Base-by-base conservation (phyloP, 1,140 invertebrate species). In the Temnothorax longispinosus region DNA sequence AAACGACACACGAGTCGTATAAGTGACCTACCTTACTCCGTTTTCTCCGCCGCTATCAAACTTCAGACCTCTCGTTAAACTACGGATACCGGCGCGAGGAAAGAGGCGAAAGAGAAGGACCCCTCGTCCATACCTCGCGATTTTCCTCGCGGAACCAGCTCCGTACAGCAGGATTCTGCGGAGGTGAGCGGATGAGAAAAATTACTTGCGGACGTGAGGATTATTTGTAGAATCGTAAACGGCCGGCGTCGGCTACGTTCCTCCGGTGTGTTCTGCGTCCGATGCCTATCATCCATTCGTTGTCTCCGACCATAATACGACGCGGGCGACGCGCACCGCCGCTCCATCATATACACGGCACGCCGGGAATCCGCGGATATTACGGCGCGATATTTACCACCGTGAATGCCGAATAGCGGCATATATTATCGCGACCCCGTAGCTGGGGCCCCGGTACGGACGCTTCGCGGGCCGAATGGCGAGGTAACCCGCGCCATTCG, bases 351-450 rank as follows among this genome's bases (percentile, higher is more conserved):
- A 69, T 81, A 60, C 69, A 41, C 77, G 58, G 27, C 64, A 62
- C 44, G 75, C 32, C 41, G 27, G 62, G 76, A 86, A 80, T 89
- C 84, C 65, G 52, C 58, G 88, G 71, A 87, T 89, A 90, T 90
- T 90, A 85, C 87, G 77, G 84, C 67, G 86, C 87, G 84, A 90
- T 90, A 90, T 89, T 90, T 90, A 89, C 89, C 65, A 75, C 60
- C 85, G 65, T 50, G 88, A 74, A 87, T n/a, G 74, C 50, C 87
- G 90, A 91, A 86, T 58, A 60, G 64, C 74, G 69, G 67, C 86
- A 47, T 90, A 88, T 82, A 89, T 90, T 90, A 90, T 47, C 52
- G 7, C 50, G 74, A 69, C 62, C 21, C 58, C 74, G 54, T 54
- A 54, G 56, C 4, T 15, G 56, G 44, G 32, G 27, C 13, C 50